phyloP scores from a whole-genome alignment of 2,113 vertebrate genomes.

The Corythaeola cristata region DNA sequence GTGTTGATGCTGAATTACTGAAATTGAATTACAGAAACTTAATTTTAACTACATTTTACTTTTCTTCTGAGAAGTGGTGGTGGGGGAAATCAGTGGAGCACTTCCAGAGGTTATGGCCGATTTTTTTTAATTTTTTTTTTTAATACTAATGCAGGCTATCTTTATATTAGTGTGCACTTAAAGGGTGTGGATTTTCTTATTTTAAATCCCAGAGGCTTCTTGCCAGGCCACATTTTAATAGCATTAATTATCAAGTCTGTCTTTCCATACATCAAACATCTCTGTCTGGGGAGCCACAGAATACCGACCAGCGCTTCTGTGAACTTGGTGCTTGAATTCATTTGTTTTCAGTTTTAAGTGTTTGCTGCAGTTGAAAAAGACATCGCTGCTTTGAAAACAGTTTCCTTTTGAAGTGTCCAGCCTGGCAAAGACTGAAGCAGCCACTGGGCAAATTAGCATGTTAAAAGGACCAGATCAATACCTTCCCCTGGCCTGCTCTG shows the following conservation, averaged over 20 bases:
- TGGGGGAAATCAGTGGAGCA: background rate
- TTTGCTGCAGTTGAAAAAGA: constrained; percentile 73
- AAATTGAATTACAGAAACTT: constrained; percentile 40
- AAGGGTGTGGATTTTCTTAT: constrained; percentile 19
- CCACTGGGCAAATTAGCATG: constrained; percentile 85
- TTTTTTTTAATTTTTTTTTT: background rate
- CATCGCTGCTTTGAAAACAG: constrained; percentile 77
- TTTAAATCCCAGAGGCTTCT: constrained; percentile 23
- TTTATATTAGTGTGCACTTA: background rate
- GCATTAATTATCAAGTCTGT: constrained; percentile 49
- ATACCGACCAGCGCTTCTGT: background rate
- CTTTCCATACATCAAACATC: constrained; percentile 25
- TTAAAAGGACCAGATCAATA: constrained; percentile 89
- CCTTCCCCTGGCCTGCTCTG: constrained; percentile 19
- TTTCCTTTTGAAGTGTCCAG: constrained; percentile 83
- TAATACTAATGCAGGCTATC: background rate
- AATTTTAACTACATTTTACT: constrained; percentile 37
- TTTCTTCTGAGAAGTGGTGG: background rate
- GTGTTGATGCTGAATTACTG: background rate
- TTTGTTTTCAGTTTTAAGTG: constrained; percentile 69
- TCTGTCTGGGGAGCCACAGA: constrained; percentile 29
- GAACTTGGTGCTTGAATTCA: constrained; percentile 67
- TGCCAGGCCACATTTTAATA: constrained; percentile 32
- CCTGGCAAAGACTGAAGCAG: constrained; percentile 80
- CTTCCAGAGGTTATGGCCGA: background rate